Evolutionary conservation across 2,797 vertebrate species (phyloP), one percentile per base, ranked within the genome.

Genomic region (Mormyrus proboscirostris): DNA sequence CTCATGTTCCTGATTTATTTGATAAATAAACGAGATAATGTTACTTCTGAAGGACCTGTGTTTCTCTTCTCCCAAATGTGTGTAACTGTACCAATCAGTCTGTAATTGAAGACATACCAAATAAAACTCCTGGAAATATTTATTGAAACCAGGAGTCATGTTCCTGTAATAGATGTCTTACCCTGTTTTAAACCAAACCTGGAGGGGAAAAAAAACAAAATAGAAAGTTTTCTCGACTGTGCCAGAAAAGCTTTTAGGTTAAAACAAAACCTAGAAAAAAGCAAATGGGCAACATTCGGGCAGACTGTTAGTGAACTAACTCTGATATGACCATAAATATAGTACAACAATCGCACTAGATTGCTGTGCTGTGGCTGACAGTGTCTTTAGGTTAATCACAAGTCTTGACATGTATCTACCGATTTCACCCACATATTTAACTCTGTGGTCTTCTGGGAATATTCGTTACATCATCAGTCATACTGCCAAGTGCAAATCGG

Each of bases 221-320:
- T 5, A 51, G 22, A 51, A 4, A 86, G n/a, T 33, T 82, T 44
- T 82, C 76, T 19, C 4, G 19, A 9, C 25, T 51, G 10, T 86
- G 84, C 84, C 84, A 86, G 83, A 86, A 85, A 55, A 38, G 83
- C 83, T 86, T 86, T 86, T 86, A 86, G 50, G 29, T 25, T 19
- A 12, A 55, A 55, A 29, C n/a, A 4, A 82, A 82, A 82, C 22
- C 44, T 33, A 25, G 84, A 29, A 55, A 53, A 22, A 14, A 82
- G 12, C 4, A 86, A 86, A 51, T 33, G 84, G 49, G 84, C 6
- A 33, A 16, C 29, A 33, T 53, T 86, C 84, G 33, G 4, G 22
- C 83, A 51, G 14, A 29, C 50, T 86, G 16, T 25, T 53, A 38
- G 84, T 53, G 51, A 33, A 7, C 47, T 16, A 86, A 86, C 50